Evolutionary conservation across 2,888 invertebrate species (phyloP), one percentile per base, ranked within the genome.

Genomic region (Protonemura montana): DNA sequence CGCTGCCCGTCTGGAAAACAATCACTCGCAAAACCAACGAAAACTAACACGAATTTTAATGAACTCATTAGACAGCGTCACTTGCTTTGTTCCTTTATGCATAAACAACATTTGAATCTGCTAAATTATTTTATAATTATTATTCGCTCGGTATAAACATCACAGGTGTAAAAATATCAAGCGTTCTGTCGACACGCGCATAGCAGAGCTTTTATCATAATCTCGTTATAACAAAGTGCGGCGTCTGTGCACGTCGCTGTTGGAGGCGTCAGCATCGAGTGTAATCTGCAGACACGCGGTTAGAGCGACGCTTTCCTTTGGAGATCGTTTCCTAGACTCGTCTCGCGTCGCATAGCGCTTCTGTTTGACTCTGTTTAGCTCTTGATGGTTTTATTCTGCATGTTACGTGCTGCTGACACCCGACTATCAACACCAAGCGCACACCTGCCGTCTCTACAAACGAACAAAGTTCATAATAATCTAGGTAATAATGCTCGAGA

Each of bases 61-160:
- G 59, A 59, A 59, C 59, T 59, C 59, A 21, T 59, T 59, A 59
- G 41, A 41, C 59, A 21, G 59, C 59, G 59, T 13, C 59, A 21
- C 59, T 21, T 21, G 59, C 59, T 59, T 59, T 59, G 59, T 59
- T 59, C 59, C 59, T 21, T 59, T 59, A 16, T 6, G 21, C 59
- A 10, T 59, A 35, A 21, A 59, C 59, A 59, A 59, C 59, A 59
- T 59, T 59, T 59, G 59, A 59, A 59, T 59, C 59, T 59, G 59
- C 26, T 27, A 25, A 78, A 78, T 78, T 27, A 78, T 78, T 78
- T 78, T 78, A 10, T 78, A 78, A 78, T 78, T 78, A 78, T 78
- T 78, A 78, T 78, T 78, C 78, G 21, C 59, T 59, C 59, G 59
- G 59, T 59, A 21, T 59, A 59, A 59, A 59, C 59, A 59, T 59